A percentile compares a stretch with the other conserved stretches of the same genome.
phyloP scores from a whole-genome alignment of 2,797 vertebrate genomes.

The Gallinago stenura region DNA sequence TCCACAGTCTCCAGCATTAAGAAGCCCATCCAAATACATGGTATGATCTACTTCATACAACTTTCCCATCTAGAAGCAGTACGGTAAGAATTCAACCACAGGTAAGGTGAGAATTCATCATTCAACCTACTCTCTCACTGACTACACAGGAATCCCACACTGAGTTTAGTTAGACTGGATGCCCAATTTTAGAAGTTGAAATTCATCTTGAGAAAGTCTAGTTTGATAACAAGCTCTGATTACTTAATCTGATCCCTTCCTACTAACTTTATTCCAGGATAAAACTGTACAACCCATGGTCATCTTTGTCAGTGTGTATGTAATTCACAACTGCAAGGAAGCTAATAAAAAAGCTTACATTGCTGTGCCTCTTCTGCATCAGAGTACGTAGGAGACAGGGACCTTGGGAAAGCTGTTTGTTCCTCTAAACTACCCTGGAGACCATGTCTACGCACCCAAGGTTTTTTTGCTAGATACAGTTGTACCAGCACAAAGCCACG shows the following conservation, averaged over 20 bases:
- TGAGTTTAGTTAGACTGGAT: background rate
- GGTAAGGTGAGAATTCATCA: background rate
- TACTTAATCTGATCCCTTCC: background rate
- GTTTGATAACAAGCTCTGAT: background rate
- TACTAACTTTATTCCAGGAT: background rate
- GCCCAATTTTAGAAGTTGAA: background rate
- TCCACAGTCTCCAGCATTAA: background rate
- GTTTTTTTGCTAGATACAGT: background rate
- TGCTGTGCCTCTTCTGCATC: background rate
- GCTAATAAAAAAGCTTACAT: background rate
- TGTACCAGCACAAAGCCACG: background rate
- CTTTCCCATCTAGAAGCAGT: rapidly evolving
- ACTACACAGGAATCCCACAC: background rate
- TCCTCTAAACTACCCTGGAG: background rate
- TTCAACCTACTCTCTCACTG: background rate
- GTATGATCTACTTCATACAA: background rate
- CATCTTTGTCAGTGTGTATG: too few species aligned
- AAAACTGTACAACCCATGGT: background rate
- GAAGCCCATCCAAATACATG: background rate
- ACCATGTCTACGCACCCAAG: background rate
- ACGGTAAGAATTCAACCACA: background rate
- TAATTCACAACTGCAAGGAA: background rate
- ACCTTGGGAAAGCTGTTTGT: background rate
- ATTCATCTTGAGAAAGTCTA: background rate
- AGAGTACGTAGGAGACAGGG: rapidly evolving